Evolutionary conservation across 2,113 vertebrate genomes (phyloP).

Genomic region (Cyprinodon tularosa): DNA sequence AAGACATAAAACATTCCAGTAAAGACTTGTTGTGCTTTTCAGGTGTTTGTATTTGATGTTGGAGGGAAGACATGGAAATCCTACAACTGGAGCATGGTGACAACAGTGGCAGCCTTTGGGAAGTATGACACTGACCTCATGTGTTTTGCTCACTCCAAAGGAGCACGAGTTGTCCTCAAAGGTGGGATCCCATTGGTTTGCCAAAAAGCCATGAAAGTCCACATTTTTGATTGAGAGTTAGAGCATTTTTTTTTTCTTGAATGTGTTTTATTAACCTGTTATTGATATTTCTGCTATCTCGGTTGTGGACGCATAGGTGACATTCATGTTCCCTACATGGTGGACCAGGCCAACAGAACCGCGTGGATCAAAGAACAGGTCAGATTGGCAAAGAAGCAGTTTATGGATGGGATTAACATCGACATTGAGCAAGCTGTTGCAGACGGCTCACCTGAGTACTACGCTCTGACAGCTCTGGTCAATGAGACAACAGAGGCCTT

Average conservation of each 20-base stretch:
- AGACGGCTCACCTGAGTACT: constrained; percentile 82
- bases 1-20: neutral
- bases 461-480: constrained; percentile 89
- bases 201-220: neutral
- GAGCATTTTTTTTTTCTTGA: neutral
- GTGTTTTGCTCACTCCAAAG: constrained; percentile 91
- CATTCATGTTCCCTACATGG: constrained; percentile 80
- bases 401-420: constrained; percentile 97
- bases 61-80: constrained; percentile 87
- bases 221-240: neutral
- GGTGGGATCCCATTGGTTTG: constrained; percentile 70
- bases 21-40: constrained; percentile 1
- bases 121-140: constrained; percentile 89
- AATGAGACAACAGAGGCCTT: constrained; percentile 89
- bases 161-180: constrained; percentile 89
- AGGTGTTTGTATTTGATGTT: constrained; percentile 94
- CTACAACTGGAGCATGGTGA: constrained; percentile 93
- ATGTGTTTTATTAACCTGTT: neutral
- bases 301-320: constrained; percentile 80
- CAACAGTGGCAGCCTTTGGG: constrained; percentile 90
- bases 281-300: neutral
- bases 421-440: constrained; percentile 91
- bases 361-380: constrained; percentile 88
- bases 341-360: constrained; percentile 85
- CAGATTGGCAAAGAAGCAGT: constrained; percentile 86